phyloP scores from a whole-genome alignment of 2,797 vertebrate genomes.

The Potorous gilbertii region DNA sequence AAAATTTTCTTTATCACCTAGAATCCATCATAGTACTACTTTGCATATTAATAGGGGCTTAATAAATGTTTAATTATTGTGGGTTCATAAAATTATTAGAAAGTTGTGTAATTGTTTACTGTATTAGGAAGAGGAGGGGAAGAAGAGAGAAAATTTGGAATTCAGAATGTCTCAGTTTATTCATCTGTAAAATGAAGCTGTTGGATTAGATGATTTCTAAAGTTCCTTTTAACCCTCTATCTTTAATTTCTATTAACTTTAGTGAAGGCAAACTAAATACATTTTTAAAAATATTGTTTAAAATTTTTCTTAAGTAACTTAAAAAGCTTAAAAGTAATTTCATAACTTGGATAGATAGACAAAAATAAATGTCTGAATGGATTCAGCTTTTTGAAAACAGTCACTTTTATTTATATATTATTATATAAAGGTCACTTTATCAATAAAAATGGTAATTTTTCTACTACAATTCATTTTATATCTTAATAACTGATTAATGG shows the following conservation, averaged over 20 bases:
- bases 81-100: background rate
- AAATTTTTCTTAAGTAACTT: conserved; percentile 27
- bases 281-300: background rate
- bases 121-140: background rate
- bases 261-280: conserved; percentile 38
- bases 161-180: background rate
- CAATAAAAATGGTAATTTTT: conserved; percentile 18
- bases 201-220: background rate
- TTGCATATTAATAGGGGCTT: background rate
- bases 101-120: background rate
- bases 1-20: background rate
- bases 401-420: conserved; percentile 8
- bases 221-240: background rate
- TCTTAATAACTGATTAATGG: conserved; percentile 7
- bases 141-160: background rate
- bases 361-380: conserved; percentile 6
- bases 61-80: background rate
- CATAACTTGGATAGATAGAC: background rate
- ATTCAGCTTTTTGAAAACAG: background rate
- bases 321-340: conserved; percentile 39
- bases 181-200: background rate
- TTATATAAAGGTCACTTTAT: background rate
- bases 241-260: background rate
- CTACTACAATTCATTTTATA: conserved; percentile 7
- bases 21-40: background rate